These are phyloP conservation scores for Autographa gamma DNA, from an alignment of 2,888 invertebrate genomes.

Conservation along the genomic window DNA sequence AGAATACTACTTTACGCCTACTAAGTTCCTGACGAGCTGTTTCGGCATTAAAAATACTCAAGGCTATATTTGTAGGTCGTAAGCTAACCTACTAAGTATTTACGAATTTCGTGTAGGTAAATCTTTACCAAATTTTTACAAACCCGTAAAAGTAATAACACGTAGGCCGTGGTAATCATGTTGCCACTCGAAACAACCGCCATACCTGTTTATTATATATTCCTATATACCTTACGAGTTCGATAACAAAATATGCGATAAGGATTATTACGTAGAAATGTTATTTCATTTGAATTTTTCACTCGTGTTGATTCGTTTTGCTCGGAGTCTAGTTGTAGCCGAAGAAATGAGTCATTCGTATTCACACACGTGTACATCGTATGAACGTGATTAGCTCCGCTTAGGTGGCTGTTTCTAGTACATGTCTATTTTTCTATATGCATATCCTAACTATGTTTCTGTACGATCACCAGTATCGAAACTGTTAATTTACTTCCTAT, in stretches of 20 bases:
- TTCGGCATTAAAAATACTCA: background rate
- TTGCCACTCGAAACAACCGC: constrained; percentile 8
- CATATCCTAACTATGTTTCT: background rate
- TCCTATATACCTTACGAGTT: constrained; percentile 11
- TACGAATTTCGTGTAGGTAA: constrained; percentile 2
- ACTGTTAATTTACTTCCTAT: background rate
- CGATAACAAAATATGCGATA: constrained; percentile 41
- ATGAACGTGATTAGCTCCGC: constrained; percentile 22
- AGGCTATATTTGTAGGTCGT: constrained; percentile 11
- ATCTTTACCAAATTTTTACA: constrained; percentile 9
- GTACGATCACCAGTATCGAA: background rate
- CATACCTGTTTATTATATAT: constrained; percentile 9
- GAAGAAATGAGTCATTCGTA: constrained; percentile 37
- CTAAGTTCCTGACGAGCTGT: background rate
- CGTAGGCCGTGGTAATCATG: background rate
- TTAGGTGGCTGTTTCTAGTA: constrained; percentile 18
- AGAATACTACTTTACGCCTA: no score
- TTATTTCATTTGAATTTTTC: constrained; percentile 45
- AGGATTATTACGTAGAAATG: constrained; percentile 36
- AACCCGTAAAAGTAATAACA: constrained; percentile 10
- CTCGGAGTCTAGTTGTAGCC: constrained; percentile 17
- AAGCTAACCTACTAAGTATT: background rate
- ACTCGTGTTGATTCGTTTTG: constrained; percentile 34
- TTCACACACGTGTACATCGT: constrained; percentile 38
- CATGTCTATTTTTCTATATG: background rate